Evolutionary conservation across 2,888 invertebrate genomes (phyloP), one percentile per base, ranked within the genome.

Genomic region (Emmelina monodactyla): DNA sequence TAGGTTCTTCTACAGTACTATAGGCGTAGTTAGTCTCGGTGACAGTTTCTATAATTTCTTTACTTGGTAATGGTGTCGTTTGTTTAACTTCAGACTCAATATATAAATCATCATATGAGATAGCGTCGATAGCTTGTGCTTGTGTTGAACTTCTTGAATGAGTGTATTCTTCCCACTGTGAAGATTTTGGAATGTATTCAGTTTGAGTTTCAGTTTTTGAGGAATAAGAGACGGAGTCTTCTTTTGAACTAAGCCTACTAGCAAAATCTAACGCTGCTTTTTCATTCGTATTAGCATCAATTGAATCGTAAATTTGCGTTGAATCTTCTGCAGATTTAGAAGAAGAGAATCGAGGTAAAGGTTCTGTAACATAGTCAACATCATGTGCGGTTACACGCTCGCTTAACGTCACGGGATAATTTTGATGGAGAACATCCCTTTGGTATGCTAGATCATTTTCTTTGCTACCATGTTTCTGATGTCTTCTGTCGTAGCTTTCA

Each of bases 361-460:
- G 68, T 52, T 76, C 76, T 9, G 79, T 79, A 12, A 76, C 68
- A 30, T 76, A 72, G 54, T 78, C 79, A 43, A 76, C 70, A 32
- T 79, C 76, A 25, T 63, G 60, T 15, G 82, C 83, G 42, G 73
- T 81, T 40, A 58, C 60, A 41, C 76, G 60, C 51, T 81, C 81
- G 62, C 72, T 72, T 14, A 80, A 44, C 4, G 85, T 84, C 0
- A 85, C 82, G 1, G 85, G 85, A 48, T 85, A 85, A 44, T 85
- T 85, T 50, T 85, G 85, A 46, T 85, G 85, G 3, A 85, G 53
- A 2, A 85, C 79, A 51, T 85, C 85, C 41, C 85, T 70, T 58
- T 85, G 85, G 43, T 85, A 85, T 2, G 85, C 85, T 40, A 85
- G 53, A 37, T 80, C 79, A 37, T 62, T 51, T 43, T 72, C 67